Percentiles rank a stretch among this genome's conserved stretches.
Conservation (phyloP, 2,888 invertebrate genomes). For the Tenthredo distinguenda region DNA sequence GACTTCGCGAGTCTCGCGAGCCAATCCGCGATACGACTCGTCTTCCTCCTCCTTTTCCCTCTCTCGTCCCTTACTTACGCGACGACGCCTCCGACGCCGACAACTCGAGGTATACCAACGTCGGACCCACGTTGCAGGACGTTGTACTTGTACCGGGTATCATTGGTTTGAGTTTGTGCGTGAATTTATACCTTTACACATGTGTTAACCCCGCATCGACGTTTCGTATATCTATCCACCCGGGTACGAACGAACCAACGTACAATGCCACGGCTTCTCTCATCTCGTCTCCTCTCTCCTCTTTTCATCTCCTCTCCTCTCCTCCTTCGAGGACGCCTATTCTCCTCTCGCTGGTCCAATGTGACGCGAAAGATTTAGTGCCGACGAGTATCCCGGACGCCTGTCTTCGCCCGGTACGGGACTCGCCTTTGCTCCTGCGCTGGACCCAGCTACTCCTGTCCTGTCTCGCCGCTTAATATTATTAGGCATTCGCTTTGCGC, state of each 20-base stretch:
- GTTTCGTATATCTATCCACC: background rate
- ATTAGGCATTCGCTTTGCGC: constrained; percentile 25
- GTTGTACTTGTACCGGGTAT: background rate
- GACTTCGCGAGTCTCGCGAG: constrained; percentile 64
- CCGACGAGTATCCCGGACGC: constrained; percentile 48
- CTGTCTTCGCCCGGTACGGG: constrained; percentile 51
- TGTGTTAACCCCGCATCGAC: background rate
- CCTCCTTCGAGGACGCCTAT: constrained; percentile 49
- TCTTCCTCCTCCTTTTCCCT: constrained; percentile 50
- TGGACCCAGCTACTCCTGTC: background rate
- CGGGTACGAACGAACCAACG: constrained; percentile 8
- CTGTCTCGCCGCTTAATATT: constrained; percentile 39
- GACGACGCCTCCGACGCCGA: constrained; percentile 46
- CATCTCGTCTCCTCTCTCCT: background rate
- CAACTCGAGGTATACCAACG: background rate
- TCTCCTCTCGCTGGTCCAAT: constrained; percentile 27
- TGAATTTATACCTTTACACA: constrained; percentile 15
- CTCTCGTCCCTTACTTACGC: constrained; percentile 1
- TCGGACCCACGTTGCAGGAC: background rate
- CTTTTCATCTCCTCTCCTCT: background rate
- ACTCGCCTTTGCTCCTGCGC: constrained; percentile 22
- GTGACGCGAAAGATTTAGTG: constrained; percentile 51
- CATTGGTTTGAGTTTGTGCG: background rate
- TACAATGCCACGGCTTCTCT: constrained; percentile 33
- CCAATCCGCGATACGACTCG: constrained; percentile 47